These are phyloP conservation scores for Trimorus sp. DNA, from an alignment of 2,888 invertebrate genomes.

Conservation along the genomic window DNA sequence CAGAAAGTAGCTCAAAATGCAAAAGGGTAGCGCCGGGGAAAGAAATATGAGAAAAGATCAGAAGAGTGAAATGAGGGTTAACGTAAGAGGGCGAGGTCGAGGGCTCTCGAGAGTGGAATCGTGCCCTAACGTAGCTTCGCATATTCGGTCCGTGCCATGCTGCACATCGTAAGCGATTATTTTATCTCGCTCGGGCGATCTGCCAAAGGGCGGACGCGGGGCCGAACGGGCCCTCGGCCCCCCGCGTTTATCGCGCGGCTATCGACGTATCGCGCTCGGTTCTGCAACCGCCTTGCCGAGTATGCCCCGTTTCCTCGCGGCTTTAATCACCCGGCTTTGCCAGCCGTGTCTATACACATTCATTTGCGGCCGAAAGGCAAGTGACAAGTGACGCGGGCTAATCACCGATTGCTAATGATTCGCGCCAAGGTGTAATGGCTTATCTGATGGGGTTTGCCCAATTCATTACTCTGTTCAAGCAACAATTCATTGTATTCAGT, in stretches of 20 bases:
- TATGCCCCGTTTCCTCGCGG: slow-evolving; percentile 5
- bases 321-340: slow-evolving; percentile 36
- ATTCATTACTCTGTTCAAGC: too few relatives aligned
- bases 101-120: slow-evolving; percentile 69
- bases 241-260: slow-evolving; percentile 69
- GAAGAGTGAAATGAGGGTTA: slow-evolving; percentile 64
- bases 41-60: slow-evolving; percentile 63
- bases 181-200: slow-evolving; percentile 78
- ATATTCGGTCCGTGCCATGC: slow-evolving; percentile 68
- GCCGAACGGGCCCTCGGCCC: slow-evolving; percentile 15
- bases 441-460: too few relatives aligned
- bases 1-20: slow-evolving; percentile 63
- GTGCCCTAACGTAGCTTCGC: slow-evolving; percentile 71
- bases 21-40: slow-evolving; percentile 51
- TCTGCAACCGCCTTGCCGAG: slow-evolving; percentile 21
- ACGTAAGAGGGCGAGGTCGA: slow-evolving; percentile 64
- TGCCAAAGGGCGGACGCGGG: slow-evolving; percentile 72
- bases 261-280: slow-evolving; percentile 64
- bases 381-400: slow-evolving; percentile 16
- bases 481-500: too few relatives aligned
- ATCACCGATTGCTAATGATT: slow-evolving; percentile 2
- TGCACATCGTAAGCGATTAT: slow-evolving; percentile 79
- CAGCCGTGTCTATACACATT: slow-evolving; percentile 40
- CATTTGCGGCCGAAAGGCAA: slow-evolving; percentile 13
- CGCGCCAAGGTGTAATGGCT: too few relatives aligned